Percentiles rank a stretch among this genome's conserved stretches.
These are phyloP conservation scores for Myotis vivesi DNA, from an alignment of 2,797 vertebrate genomes.

Conservation along the genomic window DNA sequence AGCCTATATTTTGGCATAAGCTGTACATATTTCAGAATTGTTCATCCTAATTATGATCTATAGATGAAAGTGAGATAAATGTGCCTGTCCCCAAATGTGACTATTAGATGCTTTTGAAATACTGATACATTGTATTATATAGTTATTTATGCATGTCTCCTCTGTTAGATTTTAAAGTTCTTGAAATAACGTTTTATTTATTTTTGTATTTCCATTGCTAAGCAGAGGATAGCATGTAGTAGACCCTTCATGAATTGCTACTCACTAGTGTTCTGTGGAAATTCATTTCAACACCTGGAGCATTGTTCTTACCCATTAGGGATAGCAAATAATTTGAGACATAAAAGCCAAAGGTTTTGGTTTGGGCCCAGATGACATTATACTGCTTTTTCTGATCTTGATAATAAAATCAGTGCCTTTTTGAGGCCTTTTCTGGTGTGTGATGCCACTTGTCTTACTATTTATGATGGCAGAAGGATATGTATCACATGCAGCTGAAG, in stretches of 20 bases:
- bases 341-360: not conserved
- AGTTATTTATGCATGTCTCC: not conserved
- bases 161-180: slow-evolving; percentile 27
- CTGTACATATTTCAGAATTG: slow-evolving; percentile 44
- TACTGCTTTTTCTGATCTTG: not conserved
- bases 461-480: not conserved
- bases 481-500: not conserved
- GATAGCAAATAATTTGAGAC: slow-evolving; percentile 24
- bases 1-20: slow-evolving; percentile 32
- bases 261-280: slow-evolving; percentile 59
- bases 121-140: not conserved
- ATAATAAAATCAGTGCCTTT: not conserved
- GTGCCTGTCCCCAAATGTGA: slow-evolving; percentile 63
- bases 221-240: slow-evolving; percentile 16
- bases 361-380: not conserved
- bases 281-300: slow-evolving; percentile 55
- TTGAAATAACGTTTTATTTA: not conserved
- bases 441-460: not conserved
- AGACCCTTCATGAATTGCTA: slow-evolving; percentile 31
- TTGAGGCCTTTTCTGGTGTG: not conserved
- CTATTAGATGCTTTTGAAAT: slow-evolving; percentile 7
- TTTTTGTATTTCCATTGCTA: not conserved
- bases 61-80: slow-evolving; percentile 59
- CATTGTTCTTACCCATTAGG: slow-evolving; percentile 2
- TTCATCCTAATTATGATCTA: slow-evolving; percentile 73